Evolutionary conservation across 35 echinoderm and acorn worm species (phyloP), one percentile per base, ranked within the genome.

Genomic region (Apostichopus californicus): DNA sequence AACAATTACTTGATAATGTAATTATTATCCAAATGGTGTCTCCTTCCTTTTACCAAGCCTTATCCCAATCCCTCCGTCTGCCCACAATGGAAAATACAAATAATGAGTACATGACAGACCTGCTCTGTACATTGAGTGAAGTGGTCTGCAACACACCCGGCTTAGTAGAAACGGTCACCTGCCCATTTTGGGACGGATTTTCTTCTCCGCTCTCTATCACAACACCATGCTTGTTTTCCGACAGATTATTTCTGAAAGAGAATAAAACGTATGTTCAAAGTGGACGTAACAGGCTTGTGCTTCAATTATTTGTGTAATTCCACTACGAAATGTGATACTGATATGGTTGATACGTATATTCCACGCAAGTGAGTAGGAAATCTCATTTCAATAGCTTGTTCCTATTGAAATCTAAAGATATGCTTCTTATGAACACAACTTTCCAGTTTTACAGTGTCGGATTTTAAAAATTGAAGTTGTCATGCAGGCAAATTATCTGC

Each of bases 171-270:
- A 83, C 9, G 6, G 80, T 56, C 13, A 53, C 55, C 80, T 83
- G 9, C 0, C 80, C 80, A 13, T 83, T 15, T 56, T 20, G 10
- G 46, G 55, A 15, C n/a, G 5, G 5, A 9, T 17, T 6, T 11
- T 28, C 80, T 12, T 83, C 80, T 56, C n/a, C 52, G 54, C 10
- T 17, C 7, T 55, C 15, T 13, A 83, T 55, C 55, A 53, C n/a
- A 9, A 83, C 80, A 83, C 52, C 80, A 55, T 83, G 52, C 14
- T 83, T 83, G 80, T 83, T 53, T 83, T 83, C 80, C 11, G 54
- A 7, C 11, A 83, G 34, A 6, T 8, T 11, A 1, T 55, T 6
- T 14, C 80, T 83, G 28, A 15, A 55, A 46, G 55, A 55, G 55
- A 8, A 68, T 14, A 68, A 10, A 68, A 18, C 3, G 18, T 9